phyloP scores from a whole-genome alignment of 2,113 vertebrate species.

The Budorcas taxicolor region DNA sequence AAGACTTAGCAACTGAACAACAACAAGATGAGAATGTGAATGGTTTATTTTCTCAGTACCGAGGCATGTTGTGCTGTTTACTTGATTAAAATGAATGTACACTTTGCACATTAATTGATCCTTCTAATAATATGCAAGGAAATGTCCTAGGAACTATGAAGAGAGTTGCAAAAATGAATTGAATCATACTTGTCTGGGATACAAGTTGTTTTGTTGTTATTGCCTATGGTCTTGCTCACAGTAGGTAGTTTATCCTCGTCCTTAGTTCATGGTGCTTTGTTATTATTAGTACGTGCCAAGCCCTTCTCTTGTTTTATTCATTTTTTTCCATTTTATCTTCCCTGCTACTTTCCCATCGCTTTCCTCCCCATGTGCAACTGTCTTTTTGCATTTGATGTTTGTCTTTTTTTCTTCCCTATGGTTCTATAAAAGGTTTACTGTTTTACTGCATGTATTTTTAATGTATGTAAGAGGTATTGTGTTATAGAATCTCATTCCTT shows the following conservation, averaged over 20 bases:
- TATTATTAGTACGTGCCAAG: background rate
- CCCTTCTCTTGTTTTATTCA: background rate
- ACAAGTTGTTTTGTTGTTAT: background rate
- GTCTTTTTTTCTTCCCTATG: conserved; percentile 13
- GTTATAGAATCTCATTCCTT: conserved; percentile 27
- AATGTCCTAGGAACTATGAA: background rate
- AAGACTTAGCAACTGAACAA: background rate
- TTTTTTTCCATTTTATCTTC: background rate
- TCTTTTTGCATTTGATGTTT: conserved; percentile 38
- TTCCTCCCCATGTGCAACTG: background rate
- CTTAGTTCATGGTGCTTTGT: background rate
- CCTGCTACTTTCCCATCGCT: background rate
- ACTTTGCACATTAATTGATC: background rate
- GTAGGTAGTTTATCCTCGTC: background rate
- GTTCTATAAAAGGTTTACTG: conserved; percentile 64
- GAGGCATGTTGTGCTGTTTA: background rate
- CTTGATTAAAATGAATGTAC: background rate
- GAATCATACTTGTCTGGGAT: background rate
- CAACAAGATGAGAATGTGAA: background rate
- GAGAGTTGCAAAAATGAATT: background rate
- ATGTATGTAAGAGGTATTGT: conserved; percentile 37
- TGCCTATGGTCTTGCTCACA: background rate
- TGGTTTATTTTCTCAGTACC: background rate
- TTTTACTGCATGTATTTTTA: conserved; percentile 47
- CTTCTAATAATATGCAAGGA: background rate